Percentiles rank a stretch among this genome's conserved stretches.
Conservation (phyloP, 2,888 invertebrate species). For the Cephus sareptanus region DNA sequence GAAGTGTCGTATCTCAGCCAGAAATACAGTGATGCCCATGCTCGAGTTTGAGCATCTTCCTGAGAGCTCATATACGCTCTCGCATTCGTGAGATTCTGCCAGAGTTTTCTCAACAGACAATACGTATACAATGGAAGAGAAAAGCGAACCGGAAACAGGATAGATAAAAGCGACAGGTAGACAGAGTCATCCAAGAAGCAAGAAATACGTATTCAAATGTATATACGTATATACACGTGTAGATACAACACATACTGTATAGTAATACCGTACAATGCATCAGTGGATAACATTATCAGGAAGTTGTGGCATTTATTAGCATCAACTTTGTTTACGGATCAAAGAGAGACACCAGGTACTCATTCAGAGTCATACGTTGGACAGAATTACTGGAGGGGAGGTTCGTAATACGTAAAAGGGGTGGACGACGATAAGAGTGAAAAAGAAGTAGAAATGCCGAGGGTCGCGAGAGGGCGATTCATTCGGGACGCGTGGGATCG, state of each 20-base stretch:
- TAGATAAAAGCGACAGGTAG: background rate
- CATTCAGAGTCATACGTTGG: background rate
- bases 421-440: background rate
- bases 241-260: background rate
- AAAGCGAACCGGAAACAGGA: background rate
- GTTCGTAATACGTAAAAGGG: background rate
- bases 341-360: background rate
- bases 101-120: background rate
- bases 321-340: background rate
- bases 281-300: background rate
- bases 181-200: background rate
- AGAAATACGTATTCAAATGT: background rate
- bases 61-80: background rate
- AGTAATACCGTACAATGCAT: background rate
- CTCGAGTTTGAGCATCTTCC: background rate
- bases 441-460: background rate
- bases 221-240: background rate
- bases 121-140: background rate
- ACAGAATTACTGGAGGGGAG: background rate
- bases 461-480: slow-evolving; percentile 2
- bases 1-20: background rate
- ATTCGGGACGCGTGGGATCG: background rate
- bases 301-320: background rate
- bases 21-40: background rate
- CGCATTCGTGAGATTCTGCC: background rate